Base-by-base conservation (phyloP, 2,113 vertebrate genomes). In the Saguinus imperator region DNA sequence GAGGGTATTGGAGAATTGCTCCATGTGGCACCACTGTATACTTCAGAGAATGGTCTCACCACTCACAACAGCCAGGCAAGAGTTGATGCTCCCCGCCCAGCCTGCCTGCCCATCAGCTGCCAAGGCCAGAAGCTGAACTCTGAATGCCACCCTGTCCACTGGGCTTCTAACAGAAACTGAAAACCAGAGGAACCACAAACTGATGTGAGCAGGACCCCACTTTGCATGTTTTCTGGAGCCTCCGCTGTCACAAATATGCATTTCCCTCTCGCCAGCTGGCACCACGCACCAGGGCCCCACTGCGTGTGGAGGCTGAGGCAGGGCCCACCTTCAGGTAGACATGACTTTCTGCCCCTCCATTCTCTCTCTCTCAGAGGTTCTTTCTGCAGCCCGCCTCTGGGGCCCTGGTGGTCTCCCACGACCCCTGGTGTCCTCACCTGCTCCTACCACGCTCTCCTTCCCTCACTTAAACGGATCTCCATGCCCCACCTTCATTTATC, bases 291-390 rank as follows among this genome's bases (percentile, higher is more conserved):
- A 14, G 40, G 32, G 35, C 8, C 18, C 70, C 45, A 14, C 4
- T 6, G 10, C 1, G 0, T 45, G 25, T 27, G 5, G 1, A 14
- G 21, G 25, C 73, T 23, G 4, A 77, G 16, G 20, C 2, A 1
- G 20, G 11, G 16, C 12, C 14, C 9, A 20, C 21, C 8, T n/a
- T 29, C 43, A 21, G 2, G 12, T 9, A 8, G n/a, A 2, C 8
- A 0, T 14, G 5, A 5, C 12, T 87, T 20, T 52, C 68, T 29
- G 32, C 3, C 52, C 12, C 7, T 35, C 55, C 13, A 18, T 50
- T 27, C 35, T 55, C 27, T 9, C 10, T 0, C 27, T 8, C 3
- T 25, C 68, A 25, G 6, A 45, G 23, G 35, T 86, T 20, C 64
- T 50, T 72, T n/a, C n/a, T 70, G 73, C 70, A 37, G 23, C 11